Base-by-base conservation (phyloP, 2,888 invertebrate species). In the Schizaphis graminum region DNA sequence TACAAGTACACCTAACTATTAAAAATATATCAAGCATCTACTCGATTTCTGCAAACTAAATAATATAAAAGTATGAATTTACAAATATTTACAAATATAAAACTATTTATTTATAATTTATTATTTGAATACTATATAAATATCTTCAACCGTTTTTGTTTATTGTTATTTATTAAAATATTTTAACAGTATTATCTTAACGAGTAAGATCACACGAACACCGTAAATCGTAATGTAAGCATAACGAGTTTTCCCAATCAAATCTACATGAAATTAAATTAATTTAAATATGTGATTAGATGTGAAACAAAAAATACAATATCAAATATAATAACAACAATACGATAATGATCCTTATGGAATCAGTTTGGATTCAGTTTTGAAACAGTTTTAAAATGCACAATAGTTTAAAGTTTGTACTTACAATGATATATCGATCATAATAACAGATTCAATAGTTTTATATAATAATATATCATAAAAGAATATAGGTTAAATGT, bases 391-490 rank as follows among this genome's bases (percentile, higher is more conserved):
- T 5, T 67, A n/a, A 21, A 35, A 35, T 35, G 0, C 21, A 35
- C 0, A 77, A 35, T 21, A 21, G 21, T 41, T 21, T 35, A 8
- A 35, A 77, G 35, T 35, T 0, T 77, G 11, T 35, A 11, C 2
- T 26, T 26, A 2, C 0, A 21, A 35, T n/a, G n/a, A n/a, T n/a
- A 16, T 3, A n/a, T n/a, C 4, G 8, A 35, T 1, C 7, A 35
- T 21, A 35, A 35, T 7, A 35, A 35, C 8, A 8, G 8, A 35
- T 7, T 35, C 67, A 7, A 77, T 41, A 77, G 77, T 77, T 41
- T 35, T 35, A 77, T 8, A 77, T 21, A 77, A 77, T 41, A 77
- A 35, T 77, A 77, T 77, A 5, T 26, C 21, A 77, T 35, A 35
- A 77, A 35, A 77, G 35, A 21, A 77, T 77, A 10, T 35, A 35